Evolutionary conservation across 2,797 vertebrate species (phyloP).

Genomic region (Schizopygopsis malacanthus): DNA sequence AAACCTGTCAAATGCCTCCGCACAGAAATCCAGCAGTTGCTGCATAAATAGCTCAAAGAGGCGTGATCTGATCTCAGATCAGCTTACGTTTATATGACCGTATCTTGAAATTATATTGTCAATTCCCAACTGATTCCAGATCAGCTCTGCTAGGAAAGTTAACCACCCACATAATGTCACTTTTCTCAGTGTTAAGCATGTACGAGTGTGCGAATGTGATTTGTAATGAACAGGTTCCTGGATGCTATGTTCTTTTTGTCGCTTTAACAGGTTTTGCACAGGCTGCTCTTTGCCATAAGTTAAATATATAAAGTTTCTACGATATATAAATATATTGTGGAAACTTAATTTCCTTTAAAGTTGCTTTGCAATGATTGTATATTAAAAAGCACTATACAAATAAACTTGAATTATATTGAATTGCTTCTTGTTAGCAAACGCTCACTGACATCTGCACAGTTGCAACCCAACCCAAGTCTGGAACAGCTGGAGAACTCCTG

Average conservation of each 20-base stretch:
- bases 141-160: constrained; percentile 7
- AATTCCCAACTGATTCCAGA: constrained; percentile 9
- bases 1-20: constrained; percentile 39
- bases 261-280: constrained; percentile 59
- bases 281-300: constrained; percentile 27
- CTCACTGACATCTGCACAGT: constrained; percentile 26
- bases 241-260: constrained; percentile 33
- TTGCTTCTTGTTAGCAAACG: constrained; percentile 56
- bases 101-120: neutral
- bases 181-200: neutral
- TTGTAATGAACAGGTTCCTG: constrained; percentile 13
- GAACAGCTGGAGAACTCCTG: neutral
- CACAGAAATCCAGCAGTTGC: constrained; percentile 5
- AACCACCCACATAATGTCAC: constrained; percentile 39
- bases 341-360: too few species aligned
- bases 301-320: too few species aligned
- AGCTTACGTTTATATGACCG: neutral
- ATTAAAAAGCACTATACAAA: too few species aligned
- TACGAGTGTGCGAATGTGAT: neutral
- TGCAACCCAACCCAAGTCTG: neutral
- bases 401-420: too few species aligned
- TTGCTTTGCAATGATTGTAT: too few species aligned
- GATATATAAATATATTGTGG: too few species aligned
- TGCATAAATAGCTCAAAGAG: constrained; percentile 12
- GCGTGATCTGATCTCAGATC: constrained; percentile 10